These are phyloP conservation scores for Todiramphus saurophagus DNA, from an alignment of 2,113 vertebrate genomes.

Conservation along the genomic window DNA sequence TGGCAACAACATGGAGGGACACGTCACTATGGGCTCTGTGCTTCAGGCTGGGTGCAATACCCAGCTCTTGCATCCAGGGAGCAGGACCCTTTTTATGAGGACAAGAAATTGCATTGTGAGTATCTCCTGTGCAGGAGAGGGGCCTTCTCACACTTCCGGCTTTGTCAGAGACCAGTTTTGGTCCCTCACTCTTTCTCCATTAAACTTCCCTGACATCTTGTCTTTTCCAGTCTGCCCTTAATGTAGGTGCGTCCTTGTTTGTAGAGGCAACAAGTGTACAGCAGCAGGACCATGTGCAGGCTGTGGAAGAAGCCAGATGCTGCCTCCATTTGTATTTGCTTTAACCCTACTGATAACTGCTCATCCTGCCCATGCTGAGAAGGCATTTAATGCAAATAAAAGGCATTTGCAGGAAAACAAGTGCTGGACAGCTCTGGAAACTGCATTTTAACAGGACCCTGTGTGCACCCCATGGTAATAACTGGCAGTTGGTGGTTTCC, in stretches of 20 bases:
- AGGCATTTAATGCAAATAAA: slow-evolving; percentile 12
- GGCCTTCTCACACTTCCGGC: background rate
- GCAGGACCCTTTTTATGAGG: background rate
- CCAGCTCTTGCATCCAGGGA: background rate
- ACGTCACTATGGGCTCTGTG: background rate
- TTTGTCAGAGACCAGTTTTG: background rate
- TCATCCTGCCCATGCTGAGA: background rate
- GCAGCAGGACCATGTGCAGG: background rate
- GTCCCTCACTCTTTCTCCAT: background rate
- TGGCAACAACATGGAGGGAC: background rate
- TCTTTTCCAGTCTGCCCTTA: background rate
- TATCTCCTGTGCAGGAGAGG: background rate
- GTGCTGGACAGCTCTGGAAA: slow-evolving; percentile 9
- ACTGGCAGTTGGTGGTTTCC: slow-evolving; percentile 13
- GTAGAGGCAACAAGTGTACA: rapidly evolving
- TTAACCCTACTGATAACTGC: background rate
- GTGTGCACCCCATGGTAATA: background rate
- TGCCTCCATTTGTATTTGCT: background rate
- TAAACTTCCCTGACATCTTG: background rate
- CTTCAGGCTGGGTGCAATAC: background rate
- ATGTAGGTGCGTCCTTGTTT: rapidly evolving
- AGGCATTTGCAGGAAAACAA: slow-evolving; percentile 30
- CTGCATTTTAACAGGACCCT: slow-evolving; percentile 37
- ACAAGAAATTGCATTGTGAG: background rate
- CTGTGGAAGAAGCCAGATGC: background rate